phyloP scores from a whole-genome alignment of 2,888 invertebrate species.

The Iselma pallidipennis region DNA sequence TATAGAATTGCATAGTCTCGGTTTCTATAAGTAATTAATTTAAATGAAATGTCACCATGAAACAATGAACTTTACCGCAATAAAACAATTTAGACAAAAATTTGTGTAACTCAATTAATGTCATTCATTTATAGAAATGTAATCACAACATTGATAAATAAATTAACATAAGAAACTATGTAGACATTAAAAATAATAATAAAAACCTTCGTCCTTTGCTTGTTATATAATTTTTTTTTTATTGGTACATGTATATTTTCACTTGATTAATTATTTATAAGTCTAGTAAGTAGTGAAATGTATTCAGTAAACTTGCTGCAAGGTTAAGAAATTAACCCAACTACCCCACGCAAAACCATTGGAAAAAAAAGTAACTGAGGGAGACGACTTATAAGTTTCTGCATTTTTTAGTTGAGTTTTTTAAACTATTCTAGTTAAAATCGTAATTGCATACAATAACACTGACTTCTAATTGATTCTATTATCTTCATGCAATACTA shows the following conservation, averaged over 20 bases:
- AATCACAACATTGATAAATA: background rate
- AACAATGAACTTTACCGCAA: slow-evolving; percentile 5
- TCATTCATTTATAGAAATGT: background rate
- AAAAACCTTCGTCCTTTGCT: no score
- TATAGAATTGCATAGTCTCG: background rate
- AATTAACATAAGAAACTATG: background rate
- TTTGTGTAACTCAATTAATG: background rate
- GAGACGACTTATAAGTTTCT: no score
- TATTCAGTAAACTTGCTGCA: no score
- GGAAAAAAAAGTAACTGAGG: no score
- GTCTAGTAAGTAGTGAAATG: background rate
- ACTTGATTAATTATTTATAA: background rate
- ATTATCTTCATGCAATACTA: background rate
- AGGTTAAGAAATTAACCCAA: background rate
- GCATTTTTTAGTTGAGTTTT: background rate
- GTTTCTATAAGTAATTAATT: slow-evolving; percentile 7
- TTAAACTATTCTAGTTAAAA: background rate
- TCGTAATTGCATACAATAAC: background rate
- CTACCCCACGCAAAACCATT: background rate
- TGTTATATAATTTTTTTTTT: background rate
- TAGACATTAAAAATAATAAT: background rate
- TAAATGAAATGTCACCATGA: slow-evolving; percentile 6
- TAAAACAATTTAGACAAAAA: background rate
- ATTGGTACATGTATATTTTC: background rate
- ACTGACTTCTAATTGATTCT: background rate